These are phyloP conservation scores for Epirrhoe tristata DNA, from an alignment of 2,888 invertebrate genomes.

Conservation along the genomic window DNA sequence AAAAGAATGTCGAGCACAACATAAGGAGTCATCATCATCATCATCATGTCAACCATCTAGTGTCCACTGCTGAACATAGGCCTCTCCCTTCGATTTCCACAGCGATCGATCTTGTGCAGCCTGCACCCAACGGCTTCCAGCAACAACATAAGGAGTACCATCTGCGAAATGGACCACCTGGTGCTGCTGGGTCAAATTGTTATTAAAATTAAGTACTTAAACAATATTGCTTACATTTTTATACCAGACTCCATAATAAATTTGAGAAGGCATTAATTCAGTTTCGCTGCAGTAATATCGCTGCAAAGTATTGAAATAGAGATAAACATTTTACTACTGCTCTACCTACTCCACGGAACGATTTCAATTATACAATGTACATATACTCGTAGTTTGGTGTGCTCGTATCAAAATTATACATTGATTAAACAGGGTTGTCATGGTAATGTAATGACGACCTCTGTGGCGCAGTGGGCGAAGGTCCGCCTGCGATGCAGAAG, in stretches of 20 bases:
- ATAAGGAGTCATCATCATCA: no score
- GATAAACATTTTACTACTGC: neutral
- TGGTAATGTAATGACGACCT: no score
- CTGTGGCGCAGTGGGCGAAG: no score
- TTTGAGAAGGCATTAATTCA: neutral
- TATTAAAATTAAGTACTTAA: neutral
- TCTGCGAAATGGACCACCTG: conserved; percentile 1
- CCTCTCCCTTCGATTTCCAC: no score
- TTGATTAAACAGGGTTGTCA: conserved; percentile 18
- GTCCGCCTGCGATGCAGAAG: no score
- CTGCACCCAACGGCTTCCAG: no score
- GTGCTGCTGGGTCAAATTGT: no score
- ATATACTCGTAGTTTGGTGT: neutral
- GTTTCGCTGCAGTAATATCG: no score
- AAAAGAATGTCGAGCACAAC: neutral
- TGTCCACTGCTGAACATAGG: no score
- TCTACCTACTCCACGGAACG: conserved; percentile 2
- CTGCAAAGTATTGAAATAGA: neutral
- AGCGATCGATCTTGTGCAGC: no score
- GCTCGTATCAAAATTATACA: conserved; percentile 13
- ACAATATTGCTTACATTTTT: neutral
- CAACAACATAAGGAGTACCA: no score
- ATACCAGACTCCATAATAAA: neutral
- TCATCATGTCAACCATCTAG: no score
- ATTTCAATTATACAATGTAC: neutral